Percentiles rank a stretch among this genome's conserved stretches.
Conservation (phyloP, 2,888 invertebrate species). For the Ochlodes sylvanus region DNA sequence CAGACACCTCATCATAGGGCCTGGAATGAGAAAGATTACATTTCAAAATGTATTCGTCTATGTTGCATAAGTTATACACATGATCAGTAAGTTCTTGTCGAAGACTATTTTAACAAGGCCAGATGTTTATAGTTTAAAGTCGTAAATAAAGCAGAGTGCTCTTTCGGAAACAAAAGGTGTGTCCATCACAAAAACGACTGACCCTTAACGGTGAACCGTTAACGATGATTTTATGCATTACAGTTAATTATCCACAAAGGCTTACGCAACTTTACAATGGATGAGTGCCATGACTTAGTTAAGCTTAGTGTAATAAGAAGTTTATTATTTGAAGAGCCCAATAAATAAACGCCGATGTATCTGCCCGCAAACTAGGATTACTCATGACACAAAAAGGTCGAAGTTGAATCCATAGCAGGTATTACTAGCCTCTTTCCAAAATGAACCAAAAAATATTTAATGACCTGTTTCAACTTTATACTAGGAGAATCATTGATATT, state of each 20-base stretch:
- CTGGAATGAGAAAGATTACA: constrained; percentile 64
- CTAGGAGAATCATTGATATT: no score
- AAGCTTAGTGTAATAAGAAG: not conserved
- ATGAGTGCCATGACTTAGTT: constrained; percentile 2
- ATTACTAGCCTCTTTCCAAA: no score
- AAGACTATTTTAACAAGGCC: constrained; percentile 9
- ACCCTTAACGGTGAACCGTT: constrained; percentile 3
- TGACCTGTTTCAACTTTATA: no score
- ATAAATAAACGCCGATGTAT: no score
- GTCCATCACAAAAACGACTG: constrained; percentile 1
- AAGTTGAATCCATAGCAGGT: no score
- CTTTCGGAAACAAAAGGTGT: constrained; percentile 4
- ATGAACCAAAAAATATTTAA: no score
- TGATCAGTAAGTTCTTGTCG: not conserved
- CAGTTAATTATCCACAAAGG: constrained; percentile 13
- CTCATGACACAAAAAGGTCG: no score
- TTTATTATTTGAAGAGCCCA: no score
- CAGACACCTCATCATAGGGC: constrained; percentile 74
- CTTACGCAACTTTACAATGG: constrained; percentile 29
- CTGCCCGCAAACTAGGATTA: no score
- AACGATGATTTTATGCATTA: constrained; percentile 6
- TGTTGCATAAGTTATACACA: not conserved
- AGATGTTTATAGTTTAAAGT: constrained; percentile 3
- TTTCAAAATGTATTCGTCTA: constrained; percentile 30
- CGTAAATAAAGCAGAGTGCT: constrained; percentile 8